Evolutionary conservation across 1,140 invertebrate genomes (phyloP), one percentile per base, ranked within the genome.

Genomic region (Araneus ventricosus): DNA sequence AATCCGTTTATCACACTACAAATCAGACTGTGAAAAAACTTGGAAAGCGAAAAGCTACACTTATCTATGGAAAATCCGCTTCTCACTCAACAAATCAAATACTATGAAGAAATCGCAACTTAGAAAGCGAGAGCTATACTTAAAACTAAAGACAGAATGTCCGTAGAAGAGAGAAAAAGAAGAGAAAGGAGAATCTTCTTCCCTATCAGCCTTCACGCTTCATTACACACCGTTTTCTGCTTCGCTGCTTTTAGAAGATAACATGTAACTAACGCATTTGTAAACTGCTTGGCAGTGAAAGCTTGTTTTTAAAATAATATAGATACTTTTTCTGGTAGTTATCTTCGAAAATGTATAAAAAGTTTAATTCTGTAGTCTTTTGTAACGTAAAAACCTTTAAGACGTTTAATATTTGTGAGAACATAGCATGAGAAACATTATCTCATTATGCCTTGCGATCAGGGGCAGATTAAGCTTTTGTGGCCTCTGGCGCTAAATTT

Each of bases 161-260:
- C 14, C 5, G 10, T 2, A 34, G 30, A 20, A 17, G 30, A 75
- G 27, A 34, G 10, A 10, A 4, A 34, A 20, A 34, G 4, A 20
- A 82, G 39, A 27, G 24, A 82, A 8, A 45, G 22, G 37, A 39
- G 75, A 80, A n/a, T 41, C 24, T 52, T 52, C 45, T 52, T 52
- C 20, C 22, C 61, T 8, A 82, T 82, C 37, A 14, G 20, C 34
- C 27, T 82, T 10, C 17, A 41, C 5, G 80, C 37, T 82, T 82
- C 80, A 82, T 82, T 82, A 82, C 22, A 80, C 75, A 4, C 39
- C n/a, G 20, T 82, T 82, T 82, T 82, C 80, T 30, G 80, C 37
- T 45, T 82, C 37, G 17, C 41, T 82, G 80, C 22, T 41, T 82
- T 24, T 45, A 5, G 3, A 6, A 4, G 80, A 82, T 82, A 82